Evolutionary conservation across 2,888 invertebrate genomes (phyloP).

Genomic region (Leptarthrus brevirostris): DNA sequence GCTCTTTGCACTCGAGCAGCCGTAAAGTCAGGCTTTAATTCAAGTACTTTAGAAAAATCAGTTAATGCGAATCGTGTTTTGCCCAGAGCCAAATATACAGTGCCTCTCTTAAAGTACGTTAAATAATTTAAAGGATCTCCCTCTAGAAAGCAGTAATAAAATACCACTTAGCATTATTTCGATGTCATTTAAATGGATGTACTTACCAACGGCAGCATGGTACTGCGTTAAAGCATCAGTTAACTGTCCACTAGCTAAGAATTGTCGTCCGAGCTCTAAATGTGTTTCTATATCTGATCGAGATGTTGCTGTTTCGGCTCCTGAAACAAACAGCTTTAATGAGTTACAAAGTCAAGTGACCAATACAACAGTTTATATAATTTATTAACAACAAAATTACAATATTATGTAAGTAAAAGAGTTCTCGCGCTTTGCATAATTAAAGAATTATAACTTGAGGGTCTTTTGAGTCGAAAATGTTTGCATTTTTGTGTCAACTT

Average conservation of each 20-base stretch:
- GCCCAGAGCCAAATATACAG: slow-evolving; percentile 94
- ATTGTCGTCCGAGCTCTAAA: slow-evolving; percentile 91
- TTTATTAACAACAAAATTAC: too few species aligned
- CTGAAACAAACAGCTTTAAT: slow-evolving; percentile 69
- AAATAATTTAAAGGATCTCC: slow-evolving; percentile 96
- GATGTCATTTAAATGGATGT: background rate
- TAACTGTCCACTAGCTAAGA: slow-evolving; percentile 91
- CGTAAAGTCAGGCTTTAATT: slow-evolving; percentile 94
- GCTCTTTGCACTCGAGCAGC: slow-evolving; percentile 88
- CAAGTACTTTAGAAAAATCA: slow-evolving; percentile 92
- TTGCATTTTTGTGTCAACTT: too few species aligned
- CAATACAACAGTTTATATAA: too few species aligned
- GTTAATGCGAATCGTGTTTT: slow-evolving; percentile 94
- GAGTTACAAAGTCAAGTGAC: too few species aligned
- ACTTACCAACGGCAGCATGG: slow-evolving; percentile 95
- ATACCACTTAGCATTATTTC: too few species aligned
- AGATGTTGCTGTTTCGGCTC: slow-evolving; percentile 73
- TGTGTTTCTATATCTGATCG: slow-evolving; percentile 90
- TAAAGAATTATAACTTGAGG: too few species aligned
- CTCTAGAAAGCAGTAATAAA: slow-evolving; percentile 74
- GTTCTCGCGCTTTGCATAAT: too few species aligned
- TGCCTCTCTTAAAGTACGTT: slow-evolving; percentile 95
- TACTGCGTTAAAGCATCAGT: slow-evolving; percentile 97
- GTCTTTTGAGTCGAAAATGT: too few species aligned
- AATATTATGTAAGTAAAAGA: too few species aligned